Evolutionary conservation across 2,113 vertebrate genomes (phyloP), one percentile per base, ranked within the genome.

Genomic region (Cinclus cinclus): DNA sequence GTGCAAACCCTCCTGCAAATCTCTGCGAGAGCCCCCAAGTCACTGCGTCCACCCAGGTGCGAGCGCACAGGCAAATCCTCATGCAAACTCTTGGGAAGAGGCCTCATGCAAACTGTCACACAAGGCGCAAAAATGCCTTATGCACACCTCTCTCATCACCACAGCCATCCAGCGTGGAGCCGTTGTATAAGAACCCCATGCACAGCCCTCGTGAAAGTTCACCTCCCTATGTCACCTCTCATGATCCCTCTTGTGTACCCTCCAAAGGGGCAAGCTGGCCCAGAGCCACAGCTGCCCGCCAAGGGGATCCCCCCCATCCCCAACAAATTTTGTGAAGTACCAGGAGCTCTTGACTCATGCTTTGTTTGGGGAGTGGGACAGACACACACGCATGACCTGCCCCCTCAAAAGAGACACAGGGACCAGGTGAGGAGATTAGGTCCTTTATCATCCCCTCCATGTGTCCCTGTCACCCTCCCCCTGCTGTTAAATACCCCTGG

Each of bases 71-170:
- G 39, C 7, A 46, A 58, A 46, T 16, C 25, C 41, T 58, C 18
- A 2, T 7, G 17, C 18, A 46, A 58, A 58, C 24, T 31, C 70
- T 27, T 21, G 52, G 39, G 33, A 37, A 62, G n/a, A 41, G 27
- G 21, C n/a, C 24, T 44, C 3, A 4, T 56, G 23, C 23, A 20
- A 46, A 35, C 31, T 19, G 4, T 30, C 39, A 15, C 4, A 25
- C 1, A 5, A n/a, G 50, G 28, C 33, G 27, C 52, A 21, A 44
- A 27, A 58, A 25, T 4, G 4, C 6, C 42, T n/a, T 1, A 4
- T 37, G 56, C 21, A 31, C 31, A 7, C 9, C 12, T 28, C 56
- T n/a, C 37, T 33, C 55, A 24, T 24, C n/a, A 18, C 21, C 4
- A 6, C 8, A 6, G 49, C 68, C 50, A 49, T 15, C 15, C 9